Percentiles rank a stretch among this genome's conserved stretches.
Evolutionary conservation across 2,888 invertebrate genomes (phyloP).

Genomic region (Plebejus argus): DNA sequence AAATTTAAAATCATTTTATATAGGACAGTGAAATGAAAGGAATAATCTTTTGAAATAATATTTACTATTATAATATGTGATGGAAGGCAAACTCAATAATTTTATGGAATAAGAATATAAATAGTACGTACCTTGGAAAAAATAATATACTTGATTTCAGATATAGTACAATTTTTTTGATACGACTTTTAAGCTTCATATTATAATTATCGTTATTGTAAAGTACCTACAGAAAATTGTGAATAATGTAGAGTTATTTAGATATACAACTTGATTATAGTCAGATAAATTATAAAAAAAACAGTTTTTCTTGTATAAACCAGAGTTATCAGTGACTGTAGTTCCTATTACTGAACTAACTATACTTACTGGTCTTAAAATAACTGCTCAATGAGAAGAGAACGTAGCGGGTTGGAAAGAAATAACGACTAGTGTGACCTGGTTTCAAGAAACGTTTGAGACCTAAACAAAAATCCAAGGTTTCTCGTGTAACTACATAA

Average conservation of each 20-base stretch:
- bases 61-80: background rate
- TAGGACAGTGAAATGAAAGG: background rate
- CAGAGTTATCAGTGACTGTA: background rate
- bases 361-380: background rate
- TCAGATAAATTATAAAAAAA: too few relatives aligned
- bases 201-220: too few relatives aligned
- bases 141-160: too few relatives aligned
- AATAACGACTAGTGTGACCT: background rate
- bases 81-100: too few relatives aligned
- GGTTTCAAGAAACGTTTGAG: slow-evolving; percentile 17
- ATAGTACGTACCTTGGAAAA: too few relatives aligned
- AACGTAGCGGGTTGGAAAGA: background rate
- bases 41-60: background rate
- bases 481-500: slow-evolving; percentile 20
- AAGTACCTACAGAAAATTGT: too few relatives aligned
- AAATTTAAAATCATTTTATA: slow-evolving; percentile 3
- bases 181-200: too few relatives aligned
- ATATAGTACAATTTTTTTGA: too few relatives aligned
- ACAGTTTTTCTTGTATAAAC: too few relatives aligned
- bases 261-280: too few relatives aligned
- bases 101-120: too few relatives aligned
- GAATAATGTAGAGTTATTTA: too few relatives aligned
- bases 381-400: background rate
- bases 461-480: slow-evolving; percentile 27
- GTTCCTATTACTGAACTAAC: background rate